phyloP scores from a whole-genome alignment of 2,888 invertebrate species.

The Euspilapteryx auroguttella region DNA sequence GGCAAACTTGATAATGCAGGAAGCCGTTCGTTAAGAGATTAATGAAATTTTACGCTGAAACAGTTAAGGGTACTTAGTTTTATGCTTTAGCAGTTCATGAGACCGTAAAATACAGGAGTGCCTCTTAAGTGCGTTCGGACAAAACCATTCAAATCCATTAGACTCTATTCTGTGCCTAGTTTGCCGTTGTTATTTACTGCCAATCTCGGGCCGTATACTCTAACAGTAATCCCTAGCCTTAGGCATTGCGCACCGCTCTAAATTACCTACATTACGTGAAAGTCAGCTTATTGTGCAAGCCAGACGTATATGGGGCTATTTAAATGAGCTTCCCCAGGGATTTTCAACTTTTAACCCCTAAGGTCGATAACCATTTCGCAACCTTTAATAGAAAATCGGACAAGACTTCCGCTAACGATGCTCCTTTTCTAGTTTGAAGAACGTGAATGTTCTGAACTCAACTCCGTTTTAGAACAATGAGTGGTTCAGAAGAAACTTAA shows the following conservation, averaged over 20 bases:
- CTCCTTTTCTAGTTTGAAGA: too few species aligned
- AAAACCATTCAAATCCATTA: slow-evolving; percentile 3
- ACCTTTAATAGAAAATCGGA: slow-evolving; percentile 26
- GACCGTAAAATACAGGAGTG: too few species aligned
- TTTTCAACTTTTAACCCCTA: slow-evolving; percentile 14
- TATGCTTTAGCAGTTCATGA: too few species aligned
- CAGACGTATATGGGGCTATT: slow-evolving; percentile 33
- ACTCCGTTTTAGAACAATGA: too few species aligned
- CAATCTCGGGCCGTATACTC: neutral
- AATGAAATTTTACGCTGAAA: too few species aligned
- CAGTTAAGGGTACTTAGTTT: too few species aligned
- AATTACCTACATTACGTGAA: slow-evolving; percentile 36
- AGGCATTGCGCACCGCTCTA: slow-evolving; percentile 10
- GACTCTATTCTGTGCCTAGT: neutral
- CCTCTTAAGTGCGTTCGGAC: too few species aligned
- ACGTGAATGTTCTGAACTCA: too few species aligned
- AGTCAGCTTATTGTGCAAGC: slow-evolving; percentile 24
- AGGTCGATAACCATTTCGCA: slow-evolving; percentile 19
- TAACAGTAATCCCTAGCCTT: neutral
- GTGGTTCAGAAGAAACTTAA: too few species aligned
- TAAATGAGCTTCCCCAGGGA: slow-evolving; percentile 18
- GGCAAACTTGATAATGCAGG: too few species aligned
- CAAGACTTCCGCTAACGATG: slow-evolving; percentile 9
- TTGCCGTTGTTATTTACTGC: slow-evolving; percentile 1
- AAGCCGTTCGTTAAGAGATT: too few species aligned